phyloP scores from a whole-genome alignment of 2,797 vertebrate species.

The Macropus fuliginosus region DNA sequence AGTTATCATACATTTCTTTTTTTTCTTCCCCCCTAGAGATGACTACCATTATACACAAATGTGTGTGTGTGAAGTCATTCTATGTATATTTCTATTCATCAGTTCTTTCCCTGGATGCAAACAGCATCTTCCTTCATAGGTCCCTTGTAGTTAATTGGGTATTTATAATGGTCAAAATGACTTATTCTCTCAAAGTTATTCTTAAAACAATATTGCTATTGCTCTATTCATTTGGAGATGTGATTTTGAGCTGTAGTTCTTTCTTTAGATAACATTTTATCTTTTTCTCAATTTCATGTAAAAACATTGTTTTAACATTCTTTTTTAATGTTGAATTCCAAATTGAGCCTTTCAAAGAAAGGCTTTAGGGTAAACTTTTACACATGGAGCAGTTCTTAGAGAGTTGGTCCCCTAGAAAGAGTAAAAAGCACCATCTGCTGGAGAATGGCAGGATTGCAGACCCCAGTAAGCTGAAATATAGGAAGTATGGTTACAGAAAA shows the following conservation, averaged over 20 bases:
- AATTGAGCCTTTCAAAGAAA: not conserved
- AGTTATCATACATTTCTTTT: too few species aligned
- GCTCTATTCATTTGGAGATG: not conserved
- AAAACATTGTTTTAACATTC: not conserved
- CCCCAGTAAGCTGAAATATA: not conserved
- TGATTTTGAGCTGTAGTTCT: not conserved
- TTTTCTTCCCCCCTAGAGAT: too few species aligned
- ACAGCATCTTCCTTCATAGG: not conserved
- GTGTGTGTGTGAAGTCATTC: too few species aligned
- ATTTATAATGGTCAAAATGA: not conserved
- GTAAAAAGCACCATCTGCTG: not conserved
- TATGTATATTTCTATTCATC: not conserved
- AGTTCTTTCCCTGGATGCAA: not conserved
- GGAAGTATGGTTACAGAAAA: not conserved
- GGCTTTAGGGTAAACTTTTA: not conserved
- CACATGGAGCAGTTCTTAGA: not conserved
- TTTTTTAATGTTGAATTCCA: not conserved
- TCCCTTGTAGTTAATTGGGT: not conserved
- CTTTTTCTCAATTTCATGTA: not conserved
- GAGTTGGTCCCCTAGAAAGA: not conserved
- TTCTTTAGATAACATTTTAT: not conserved
- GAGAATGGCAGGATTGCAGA: not conserved
- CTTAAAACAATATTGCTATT: not conserved
- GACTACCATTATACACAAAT: too few species aligned
- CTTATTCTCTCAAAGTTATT: not conserved